Base-by-base conservation (phyloP, 2,888 invertebrate genomes). In the Oxystoma pomonae region DNA sequence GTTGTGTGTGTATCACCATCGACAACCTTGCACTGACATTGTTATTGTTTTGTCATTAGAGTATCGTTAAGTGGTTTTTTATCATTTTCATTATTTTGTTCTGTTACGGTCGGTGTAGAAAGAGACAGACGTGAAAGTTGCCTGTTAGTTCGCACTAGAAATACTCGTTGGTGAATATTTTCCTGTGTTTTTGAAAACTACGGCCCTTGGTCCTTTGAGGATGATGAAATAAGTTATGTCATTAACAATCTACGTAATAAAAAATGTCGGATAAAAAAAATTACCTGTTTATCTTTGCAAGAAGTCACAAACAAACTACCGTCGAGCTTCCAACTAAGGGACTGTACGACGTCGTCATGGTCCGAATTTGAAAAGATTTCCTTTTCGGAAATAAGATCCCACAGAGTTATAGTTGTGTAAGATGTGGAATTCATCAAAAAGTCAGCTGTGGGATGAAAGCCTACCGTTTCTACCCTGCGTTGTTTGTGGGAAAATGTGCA, bases 401-500 rank as follows among this genome's bases (percentile, higher is more conserved):
- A 96, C 35, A 98, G 80, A 7, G 90, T 90, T 22, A 96, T 83
- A 70, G 90, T 89, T 19, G 90, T 90, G 58, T 88, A 90, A 0
- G 93, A 91, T 0, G 94, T 90, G 12, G 93, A 91, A 73, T 95
- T 91, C 53, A 98, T 83, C n/a, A 97, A 82, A 62, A 90, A 91
- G 77, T 95, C 94, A 1, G 95, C 95, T 7, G 90, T 89, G 0
- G 97, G 96, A 80, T 97, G 95, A 81, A 96, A 97, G 20, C 90
- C 88, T 0, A 96, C 91, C 21, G 91, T 92, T 80, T 96, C 96
- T 0, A 96, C 92, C 62, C 94, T 84, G 20, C 90, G 85, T 79
- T 94, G 93, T 72, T 91, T 90, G 74, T 91, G 90, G 0, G 92
- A 91, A 72, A 94, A 87, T 1, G 89, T 88, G 74, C 92, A 90